These are phyloP conservation scores for Matsumurasca onukii DNA, from an alignment of 1,140 invertebrate genomes.

Conservation along the genomic window DNA sequence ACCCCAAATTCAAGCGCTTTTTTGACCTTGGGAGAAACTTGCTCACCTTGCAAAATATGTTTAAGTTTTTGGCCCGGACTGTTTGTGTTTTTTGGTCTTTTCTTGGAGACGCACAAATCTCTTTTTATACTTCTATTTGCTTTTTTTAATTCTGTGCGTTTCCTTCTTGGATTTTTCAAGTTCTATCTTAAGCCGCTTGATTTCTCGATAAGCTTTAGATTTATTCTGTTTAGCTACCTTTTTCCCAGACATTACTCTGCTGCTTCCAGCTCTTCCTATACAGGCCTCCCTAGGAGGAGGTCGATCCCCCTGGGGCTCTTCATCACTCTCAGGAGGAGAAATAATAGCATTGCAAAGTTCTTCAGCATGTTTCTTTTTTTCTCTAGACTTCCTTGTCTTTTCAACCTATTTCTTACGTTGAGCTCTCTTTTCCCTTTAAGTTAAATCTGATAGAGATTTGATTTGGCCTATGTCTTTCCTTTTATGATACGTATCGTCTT, in stretches of 20 bases:
- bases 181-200: constrained; percentile 12
- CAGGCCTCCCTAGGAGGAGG: background rate
- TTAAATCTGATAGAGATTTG: background rate
- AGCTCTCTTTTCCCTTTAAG: background rate
- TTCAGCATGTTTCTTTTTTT: constrained; percentile 27
- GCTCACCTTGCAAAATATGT: constrained; percentile 23
- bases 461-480: constrained; percentile 1
- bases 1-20: background rate
- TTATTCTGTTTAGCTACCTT: constrained; percentile 20
- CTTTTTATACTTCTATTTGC: constrained; percentile 27
- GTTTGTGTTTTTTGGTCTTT: constrained; percentile 23
- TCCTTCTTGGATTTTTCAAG: constrained; percentile 9
- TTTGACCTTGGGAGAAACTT: constrained; percentile 9
- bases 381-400: constrained; percentile 21
- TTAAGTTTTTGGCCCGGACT: constrained; percentile 26
- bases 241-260: constrained; percentile 25
- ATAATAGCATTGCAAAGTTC: constrained; percentile 24
- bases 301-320: constrained; percentile 1
- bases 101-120: constrained; percentile 16
- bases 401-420: constrained; percentile 25
- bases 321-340: constrained; percentile 24
- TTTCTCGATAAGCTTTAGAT: constrained; percentile 28
- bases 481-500: constrained; percentile 4
- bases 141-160: constrained; percentile 12
- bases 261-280: constrained; percentile 6